A percentile compares a stretch with the other conserved stretches of the same genome.
Evolutionary conservation across 1,140 invertebrate genomes (phyloP).

Genomic region (Leptinotarsa undecemlineata): DNA sequence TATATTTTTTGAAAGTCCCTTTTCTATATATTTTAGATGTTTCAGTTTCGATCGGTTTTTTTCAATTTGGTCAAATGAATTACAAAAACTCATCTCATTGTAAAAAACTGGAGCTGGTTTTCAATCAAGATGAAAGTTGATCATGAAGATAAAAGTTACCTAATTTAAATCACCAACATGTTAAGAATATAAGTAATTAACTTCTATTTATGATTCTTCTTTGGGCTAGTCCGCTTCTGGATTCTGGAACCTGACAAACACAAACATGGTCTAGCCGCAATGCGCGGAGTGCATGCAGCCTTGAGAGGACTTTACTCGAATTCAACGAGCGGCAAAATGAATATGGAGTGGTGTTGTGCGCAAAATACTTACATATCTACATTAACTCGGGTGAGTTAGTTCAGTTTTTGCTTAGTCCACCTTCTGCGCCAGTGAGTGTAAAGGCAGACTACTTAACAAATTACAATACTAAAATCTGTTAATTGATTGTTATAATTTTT

Average conservation of each 20-base stretch:
- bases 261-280: constrained; percentile 33
- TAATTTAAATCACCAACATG: no score
- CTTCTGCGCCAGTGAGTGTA: constrained; percentile 90
- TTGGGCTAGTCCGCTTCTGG: background rate
- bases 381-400: background rate
- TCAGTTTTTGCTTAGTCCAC: constrained; percentile 56
- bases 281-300: background rate
- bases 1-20: no score
- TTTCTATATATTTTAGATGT: no score
- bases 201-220: background rate
- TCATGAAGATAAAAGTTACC: no score
- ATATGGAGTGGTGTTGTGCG: constrained; percentile 36
- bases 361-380: constrained; percentile 27
- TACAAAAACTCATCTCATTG: no score
- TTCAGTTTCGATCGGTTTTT: no score
- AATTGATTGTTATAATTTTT: background rate
- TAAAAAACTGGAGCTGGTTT: no score
- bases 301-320: background rate
- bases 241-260: constrained; percentile 29
- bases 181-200: no score
- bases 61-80: no score
- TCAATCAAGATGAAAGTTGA: no score
- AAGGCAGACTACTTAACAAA: constrained; percentile 62
- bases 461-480: background rate
- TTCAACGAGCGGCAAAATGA: background rate